Evolutionary conservation across 2,113 vertebrate genomes (phyloP).

Genomic region (Scopus umbretta): DNA sequence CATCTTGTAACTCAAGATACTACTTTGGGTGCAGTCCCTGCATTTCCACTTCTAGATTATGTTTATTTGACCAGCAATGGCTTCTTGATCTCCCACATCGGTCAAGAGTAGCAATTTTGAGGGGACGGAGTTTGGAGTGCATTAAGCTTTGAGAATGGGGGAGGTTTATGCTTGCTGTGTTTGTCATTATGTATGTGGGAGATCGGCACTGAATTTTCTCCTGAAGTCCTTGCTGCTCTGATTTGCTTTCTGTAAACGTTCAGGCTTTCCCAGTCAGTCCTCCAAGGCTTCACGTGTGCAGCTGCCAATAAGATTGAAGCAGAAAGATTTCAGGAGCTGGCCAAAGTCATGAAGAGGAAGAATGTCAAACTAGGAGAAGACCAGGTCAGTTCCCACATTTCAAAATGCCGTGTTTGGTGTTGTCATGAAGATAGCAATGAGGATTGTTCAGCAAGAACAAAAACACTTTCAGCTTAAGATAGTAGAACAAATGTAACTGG

Average conservation of each 20-base stretch:
- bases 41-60: neutral
- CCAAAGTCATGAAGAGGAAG: slow-evolving; percentile 32
- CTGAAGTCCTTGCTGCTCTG: neutral
- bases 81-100: neutral
- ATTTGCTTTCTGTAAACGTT: neutral
- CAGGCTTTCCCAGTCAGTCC: slow-evolving; percentile 54
- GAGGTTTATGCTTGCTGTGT: neutral
- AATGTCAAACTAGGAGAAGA: slow-evolving; percentile 23
- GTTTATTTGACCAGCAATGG: neutral
- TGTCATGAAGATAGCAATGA: neutral
- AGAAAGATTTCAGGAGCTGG: slow-evolving; percentile 15
- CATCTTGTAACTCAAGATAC: neutral
- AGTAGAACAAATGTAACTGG: neutral
- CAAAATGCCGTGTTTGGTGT: fast-evolving
- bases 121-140: neutral
- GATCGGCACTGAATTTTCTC: neutral
- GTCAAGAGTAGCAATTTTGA: neutral
- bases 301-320: neutral
- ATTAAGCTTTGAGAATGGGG: neutral
- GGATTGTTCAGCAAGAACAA: neutral
- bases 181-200: neutral
- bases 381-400: slow-evolving; percentile 10
- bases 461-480: neutral
- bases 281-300: slow-evolving; percentile 54
- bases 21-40: neutral